These are phyloP conservation scores for Pyrgus malvae DNA, from an alignment of 2,888 invertebrate genomes.

Conservation along the genomic window DNA sequence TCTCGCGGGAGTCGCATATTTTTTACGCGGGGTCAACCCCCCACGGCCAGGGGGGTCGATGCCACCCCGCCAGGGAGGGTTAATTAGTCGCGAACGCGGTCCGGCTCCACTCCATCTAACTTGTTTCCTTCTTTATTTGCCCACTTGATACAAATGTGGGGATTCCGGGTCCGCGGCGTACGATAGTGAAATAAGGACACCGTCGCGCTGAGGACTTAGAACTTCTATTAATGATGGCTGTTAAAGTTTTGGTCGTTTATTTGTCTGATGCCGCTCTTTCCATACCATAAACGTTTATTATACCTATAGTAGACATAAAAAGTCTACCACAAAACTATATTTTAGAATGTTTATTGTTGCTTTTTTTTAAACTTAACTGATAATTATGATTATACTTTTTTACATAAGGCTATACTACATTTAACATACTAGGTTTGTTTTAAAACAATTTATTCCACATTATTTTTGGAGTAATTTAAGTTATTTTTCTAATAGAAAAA, in stretches of 20 bases:
- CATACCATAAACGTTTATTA: not conserved
- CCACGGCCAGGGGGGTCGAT: conserved; percentile 41
- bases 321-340: too few relatives aligned
- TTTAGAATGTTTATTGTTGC: too few relatives aligned
- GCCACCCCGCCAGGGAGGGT: conserved; percentile 54
- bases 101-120: conserved; percentile 77
- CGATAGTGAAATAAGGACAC: conserved; percentile 38
- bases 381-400: too few relatives aligned
- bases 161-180: conserved; percentile 34
- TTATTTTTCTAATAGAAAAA: too few relatives aligned
- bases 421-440: too few relatives aligned
- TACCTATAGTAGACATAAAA: too few relatives aligned
- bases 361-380: too few relatives aligned
- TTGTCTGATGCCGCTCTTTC: conserved; percentile 2
- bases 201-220: conserved; percentile 19
- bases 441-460: too few relatives aligned
- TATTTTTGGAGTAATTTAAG: too few relatives aligned
- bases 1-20: conserved; percentile 69
- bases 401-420: too few relatives aligned
- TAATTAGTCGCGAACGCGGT: conserved; percentile 80
- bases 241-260: conserved; percentile 13
- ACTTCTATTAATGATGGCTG: conserved; percentile 25
- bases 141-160: conserved; percentile 78
- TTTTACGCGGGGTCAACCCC: conserved; percentile 54
- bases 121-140: conserved; percentile 80